phyloP scores from a whole-genome alignment of 2,113 vertebrate species.

The Chaenocephalus aceratus region DNA sequence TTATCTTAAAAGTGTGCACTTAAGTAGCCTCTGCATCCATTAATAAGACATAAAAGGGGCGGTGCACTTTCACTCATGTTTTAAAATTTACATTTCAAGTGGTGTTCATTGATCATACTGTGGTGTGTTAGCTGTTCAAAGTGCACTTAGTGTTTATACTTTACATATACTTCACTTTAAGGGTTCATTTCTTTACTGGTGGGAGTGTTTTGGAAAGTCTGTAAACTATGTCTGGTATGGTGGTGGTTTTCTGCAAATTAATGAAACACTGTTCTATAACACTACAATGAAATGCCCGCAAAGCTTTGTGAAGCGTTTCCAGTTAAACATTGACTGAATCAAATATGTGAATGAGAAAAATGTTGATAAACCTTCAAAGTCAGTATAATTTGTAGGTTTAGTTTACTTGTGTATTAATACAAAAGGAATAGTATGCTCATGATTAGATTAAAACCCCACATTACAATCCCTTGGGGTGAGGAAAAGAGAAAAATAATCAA shows the following conservation, averaged over 20 bases:
- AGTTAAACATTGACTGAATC: constrained; percentile 25
- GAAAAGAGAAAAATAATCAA: constrained; percentile 23
- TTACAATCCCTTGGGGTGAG: constrained; percentile 14
- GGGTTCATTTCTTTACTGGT: constrained; percentile 8
- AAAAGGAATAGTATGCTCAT: constrained; percentile 15
- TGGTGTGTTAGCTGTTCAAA: constrained; percentile 1
- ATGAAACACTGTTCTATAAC: neutral
- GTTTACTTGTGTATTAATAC: constrained; percentile 15
- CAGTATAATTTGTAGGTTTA: constrained; percentile 4
- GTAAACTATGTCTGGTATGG: constrained; percentile 1
- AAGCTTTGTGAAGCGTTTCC: constrained; percentile 18
- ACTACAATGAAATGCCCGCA: neutral
- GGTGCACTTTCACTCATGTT: constrained; percentile 30
- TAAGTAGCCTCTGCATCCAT: constrained; percentile 42
- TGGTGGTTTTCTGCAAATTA: constrained; percentile 8
- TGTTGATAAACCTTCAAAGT: constrained; percentile 22
- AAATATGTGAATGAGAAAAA: constrained; percentile 15
- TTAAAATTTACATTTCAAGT: constrained; percentile 48
- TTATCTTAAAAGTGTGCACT: constrained; percentile 55
- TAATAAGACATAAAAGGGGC: constrained; percentile 13
- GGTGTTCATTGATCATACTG: constrained; percentile 21
- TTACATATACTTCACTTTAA: neutral
- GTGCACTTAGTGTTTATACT: constrained; percentile 37
- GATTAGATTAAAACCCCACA: constrained; percentile 9
- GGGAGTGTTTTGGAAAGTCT: neutral